Evolutionary conservation across 2,113 vertebrate species (phyloP), one percentile per base, ranked within the genome.

Genomic region (Amphiprion percula): DNA sequence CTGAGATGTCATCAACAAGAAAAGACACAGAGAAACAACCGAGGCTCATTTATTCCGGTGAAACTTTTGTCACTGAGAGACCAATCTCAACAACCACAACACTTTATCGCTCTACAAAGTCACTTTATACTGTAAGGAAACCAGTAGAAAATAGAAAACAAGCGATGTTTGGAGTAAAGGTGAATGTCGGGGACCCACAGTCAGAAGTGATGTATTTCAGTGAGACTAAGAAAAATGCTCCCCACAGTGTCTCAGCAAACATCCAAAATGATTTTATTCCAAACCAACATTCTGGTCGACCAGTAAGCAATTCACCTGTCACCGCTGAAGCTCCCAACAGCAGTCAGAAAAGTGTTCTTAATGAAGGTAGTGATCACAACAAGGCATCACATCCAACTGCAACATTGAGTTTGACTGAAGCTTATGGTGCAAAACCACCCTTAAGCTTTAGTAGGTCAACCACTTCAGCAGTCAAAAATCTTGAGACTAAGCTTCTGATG

Each of bases 141-240:
- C 41, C 46, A 30, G 21, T 44, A 17, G 49, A 70, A 54, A 59
- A 37, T 21, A 39, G 3, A 23, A n/a, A 86, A 49, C 54, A 76
- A 68, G 49, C 66, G 2, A 15, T 12, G 14, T 67, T 62, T 46
- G 24, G 4, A 26, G 61, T 62, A 59, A 66, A 33, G 3, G 12
- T 70, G 10, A 80, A 21, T 52, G 33, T 4, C 1, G 12, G 37
- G 66, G 72, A 73, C 69, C 65, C 5, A 10, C 39, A 26, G 58
- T 82, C 67, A 50, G 62, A 78, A 58, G 15, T 23, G 3, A 66
- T 62, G n/a, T 23, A 68, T 79, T 52, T 84, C 41, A 61, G 46
- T 74, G 21, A 58, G 39, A 84, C 56, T 21, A 74, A 79, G 24
- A 56, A 60, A 69, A 77, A 63, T 26, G 28, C 60, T 67, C 61